Evolutionary conservation across 2,888 invertebrate species (phyloP).

Genomic region (Agriopis leucophaearia): DNA sequence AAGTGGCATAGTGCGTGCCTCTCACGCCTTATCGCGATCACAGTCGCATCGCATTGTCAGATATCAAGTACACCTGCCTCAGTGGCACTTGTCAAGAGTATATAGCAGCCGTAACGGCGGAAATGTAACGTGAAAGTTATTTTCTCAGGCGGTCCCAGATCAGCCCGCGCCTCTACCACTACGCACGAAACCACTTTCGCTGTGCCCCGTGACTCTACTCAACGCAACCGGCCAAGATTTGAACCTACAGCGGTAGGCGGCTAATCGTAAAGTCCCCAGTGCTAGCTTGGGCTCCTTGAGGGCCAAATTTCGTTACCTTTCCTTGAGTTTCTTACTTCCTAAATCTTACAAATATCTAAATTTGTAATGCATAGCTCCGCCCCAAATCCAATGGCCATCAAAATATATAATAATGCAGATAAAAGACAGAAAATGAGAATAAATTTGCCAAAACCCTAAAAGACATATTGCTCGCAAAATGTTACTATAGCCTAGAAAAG

Average conservation of each 20-base stretch:
- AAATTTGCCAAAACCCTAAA: too few species aligned
- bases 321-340: too few species aligned
- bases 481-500: too few species aligned
- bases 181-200: slow-evolving; percentile 82
- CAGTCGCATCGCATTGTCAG: slow-evolving; percentile 25
- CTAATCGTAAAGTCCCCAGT: background rate
- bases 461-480: too few species aligned
- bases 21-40: slow-evolving; percentile 21
- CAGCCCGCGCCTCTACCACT: slow-evolving; percentile 62
- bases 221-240: slow-evolving; percentile 61
- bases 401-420: too few species aligned
- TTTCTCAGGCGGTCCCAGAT: slow-evolving; percentile 77
- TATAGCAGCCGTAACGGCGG: slow-evolving; percentile 64
- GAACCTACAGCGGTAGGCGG: slow-evolving; percentile 28
- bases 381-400: too few species aligned
- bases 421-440: too few species aligned
- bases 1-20: slow-evolving; percentile 26
- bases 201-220: slow-evolving; percentile 64
- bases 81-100: slow-evolving; percentile 59
- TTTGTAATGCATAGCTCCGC: too few species aligned
- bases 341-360: too few species aligned
- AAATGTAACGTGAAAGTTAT: slow-evolving; percentile 84
- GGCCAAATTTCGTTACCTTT: too few species aligned
- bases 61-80: slow-evolving; percentile 36
- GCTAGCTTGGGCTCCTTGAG: too few species aligned